Evolutionary conservation across 2,113 vertebrate genomes (phyloP).

Genomic region (Cynocephalus volans): DNA sequence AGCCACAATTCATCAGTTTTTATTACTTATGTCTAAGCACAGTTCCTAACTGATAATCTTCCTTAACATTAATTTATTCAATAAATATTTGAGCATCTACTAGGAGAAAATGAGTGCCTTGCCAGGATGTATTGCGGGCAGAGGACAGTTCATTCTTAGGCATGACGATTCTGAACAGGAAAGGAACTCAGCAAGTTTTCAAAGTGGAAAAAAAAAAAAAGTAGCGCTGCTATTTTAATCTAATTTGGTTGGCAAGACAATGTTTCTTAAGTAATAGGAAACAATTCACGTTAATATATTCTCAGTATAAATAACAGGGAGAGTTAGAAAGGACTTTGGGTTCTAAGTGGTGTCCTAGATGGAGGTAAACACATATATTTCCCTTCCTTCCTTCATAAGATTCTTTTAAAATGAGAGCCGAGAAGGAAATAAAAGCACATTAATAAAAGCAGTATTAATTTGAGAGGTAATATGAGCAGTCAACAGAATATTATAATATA

Average conservation of each 20-base stretch:
- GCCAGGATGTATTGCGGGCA: background rate
- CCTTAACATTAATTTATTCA: conserved; percentile 56
- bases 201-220: background rate
- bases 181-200: background rate
- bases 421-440: background rate
- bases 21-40: conserved; percentile 35
- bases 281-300: background rate
- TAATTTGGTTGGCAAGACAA: background rate
- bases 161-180: background rate
- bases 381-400: background rate
- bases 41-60: background rate
- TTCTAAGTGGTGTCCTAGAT: background rate
- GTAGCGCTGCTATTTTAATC: background rate
- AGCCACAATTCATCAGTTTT: conserved; percentile 12
- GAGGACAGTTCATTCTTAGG: background rate
- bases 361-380: background rate
- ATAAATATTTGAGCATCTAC: conserved; percentile 56
- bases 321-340: background rate
- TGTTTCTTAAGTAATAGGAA: background rate
- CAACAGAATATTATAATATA: background rate
- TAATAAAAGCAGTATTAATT: background rate
- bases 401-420: background rate
- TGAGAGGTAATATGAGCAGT: background rate
- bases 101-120: background rate
- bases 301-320: background rate